Conservation (phyloP, 2,888 invertebrate genomes). For the Bellardia bayeri region DNA sequence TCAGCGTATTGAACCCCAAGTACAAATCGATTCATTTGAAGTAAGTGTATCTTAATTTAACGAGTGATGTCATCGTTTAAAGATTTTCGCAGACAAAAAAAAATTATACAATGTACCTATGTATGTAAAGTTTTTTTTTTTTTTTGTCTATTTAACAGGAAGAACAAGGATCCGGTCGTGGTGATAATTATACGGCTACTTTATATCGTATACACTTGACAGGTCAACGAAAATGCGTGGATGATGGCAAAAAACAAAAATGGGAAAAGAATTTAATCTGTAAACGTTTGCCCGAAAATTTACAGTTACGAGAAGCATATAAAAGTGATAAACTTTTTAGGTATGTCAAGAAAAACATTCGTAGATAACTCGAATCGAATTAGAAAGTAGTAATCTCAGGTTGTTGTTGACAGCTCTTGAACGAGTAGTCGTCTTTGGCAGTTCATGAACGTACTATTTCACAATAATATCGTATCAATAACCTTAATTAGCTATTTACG, state of each 20-base stretch:
- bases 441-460: no score
- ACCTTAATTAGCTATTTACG: no score
- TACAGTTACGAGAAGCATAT: constrained; percentile 87
- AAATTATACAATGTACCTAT: background rate
- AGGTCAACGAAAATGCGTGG: constrained; percentile 83
- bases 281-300: constrained; percentile 89
- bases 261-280: constrained; percentile 89
- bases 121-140: background rate
- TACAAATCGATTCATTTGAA: constrained; percentile 86
- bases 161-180: constrained; percentile 89
- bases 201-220: constrained; percentile 88
- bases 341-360: constrained; percentile 74
- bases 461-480: no score
- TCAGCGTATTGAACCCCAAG: constrained; percentile 86
- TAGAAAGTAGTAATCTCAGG: no score
- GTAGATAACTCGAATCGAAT: background rate
- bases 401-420: no score
- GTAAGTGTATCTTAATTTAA: constrained; percentile 78
- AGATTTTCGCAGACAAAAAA: background rate
- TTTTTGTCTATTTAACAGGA: constrained; percentile 83
- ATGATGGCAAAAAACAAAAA: constrained; percentile 83
- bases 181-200: constrained; percentile 91
- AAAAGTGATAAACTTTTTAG: constrained; percentile 89
- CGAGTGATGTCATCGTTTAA: background rate
- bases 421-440: no score